Conservation (phyloP, 2,888 invertebrate genomes). For the Linnaemya vulpina region DNA sequence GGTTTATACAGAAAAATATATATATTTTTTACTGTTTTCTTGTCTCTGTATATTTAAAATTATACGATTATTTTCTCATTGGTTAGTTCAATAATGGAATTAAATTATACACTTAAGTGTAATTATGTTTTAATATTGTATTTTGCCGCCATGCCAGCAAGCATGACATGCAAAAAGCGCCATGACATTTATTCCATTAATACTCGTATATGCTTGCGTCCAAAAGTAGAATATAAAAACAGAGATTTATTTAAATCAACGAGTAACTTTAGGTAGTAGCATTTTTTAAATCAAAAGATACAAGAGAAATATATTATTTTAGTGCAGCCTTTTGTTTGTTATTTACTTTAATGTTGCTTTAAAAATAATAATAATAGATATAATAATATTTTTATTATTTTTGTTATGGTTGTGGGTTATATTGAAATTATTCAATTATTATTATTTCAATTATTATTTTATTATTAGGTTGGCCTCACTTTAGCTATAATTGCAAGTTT, state of each 20-base stretch:
- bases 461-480: not conserved
- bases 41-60: not conserved
- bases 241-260: not conserved
- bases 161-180: not conserved
- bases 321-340: too few species aligned
- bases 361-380: too few species aligned
- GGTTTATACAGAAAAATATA: conserved; percentile 1
- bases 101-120: conserved; percentile 47
- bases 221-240: not conserved
- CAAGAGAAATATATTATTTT: too few species aligned
- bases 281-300: not conserved
- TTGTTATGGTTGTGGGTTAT: too few species aligned
- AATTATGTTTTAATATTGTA: conserved; percentile 27
- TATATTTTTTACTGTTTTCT: not conserved
- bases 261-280: too few species aligned
- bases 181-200: not conserved
- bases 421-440: too few species aligned
- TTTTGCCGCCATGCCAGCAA: not conserved
- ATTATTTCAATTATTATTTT: not conserved
- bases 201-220: not conserved
- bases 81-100: conserved; percentile 37
- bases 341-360: too few species aligned
- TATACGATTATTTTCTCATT: conserved; percentile 6
- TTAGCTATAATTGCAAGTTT: not conserved
- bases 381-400: too few species aligned